Evolutionary conservation across 2,113 vertebrate species (phyloP).

Genomic region (Hyla sarda): DNA sequence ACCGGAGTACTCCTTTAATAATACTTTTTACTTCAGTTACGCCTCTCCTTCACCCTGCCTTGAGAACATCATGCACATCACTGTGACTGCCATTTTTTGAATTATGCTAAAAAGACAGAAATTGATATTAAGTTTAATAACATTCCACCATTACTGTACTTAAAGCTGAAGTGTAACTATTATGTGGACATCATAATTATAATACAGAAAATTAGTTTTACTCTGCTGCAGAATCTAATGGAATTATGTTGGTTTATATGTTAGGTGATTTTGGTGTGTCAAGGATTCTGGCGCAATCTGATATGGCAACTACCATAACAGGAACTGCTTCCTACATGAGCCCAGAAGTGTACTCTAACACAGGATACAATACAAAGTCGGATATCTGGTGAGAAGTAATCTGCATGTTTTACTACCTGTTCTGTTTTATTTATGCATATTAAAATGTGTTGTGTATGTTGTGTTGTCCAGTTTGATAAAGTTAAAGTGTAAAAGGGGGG

Average conservation of each 20-base stretch:
- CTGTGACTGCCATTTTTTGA: background rate
- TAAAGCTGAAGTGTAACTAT: background rate
- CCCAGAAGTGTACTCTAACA: slow-evolving; percentile 41
- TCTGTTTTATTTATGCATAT: background rate
- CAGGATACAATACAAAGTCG: slow-evolving; percentile 52
- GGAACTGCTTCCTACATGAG: slow-evolving; percentile 60
- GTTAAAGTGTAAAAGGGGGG: too few relatives aligned
- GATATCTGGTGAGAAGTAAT: slow-evolving; percentile 56
- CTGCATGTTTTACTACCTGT: background rate
- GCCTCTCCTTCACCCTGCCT: too few relatives aligned
- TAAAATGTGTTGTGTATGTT: too few relatives aligned
- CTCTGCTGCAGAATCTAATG: background rate
- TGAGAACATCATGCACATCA: background rate
- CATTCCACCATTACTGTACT: background rate
- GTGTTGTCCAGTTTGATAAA: too few relatives aligned
- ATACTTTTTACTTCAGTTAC: too few relatives aligned
- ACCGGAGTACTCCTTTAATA: too few relatives aligned
- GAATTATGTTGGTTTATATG: background rate
- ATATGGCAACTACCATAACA: slow-evolving; percentile 56
- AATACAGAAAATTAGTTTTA: background rate
- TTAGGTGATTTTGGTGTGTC: slow-evolving; percentile 61
- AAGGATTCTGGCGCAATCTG: slow-evolving; percentile 40
- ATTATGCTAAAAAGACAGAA: background rate
- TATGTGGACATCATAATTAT: background rate
- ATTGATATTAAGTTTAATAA: background rate